phyloP scores from a whole-genome alignment of 2,888 invertebrate genomes.

The Stenodema calcarata region DNA sequence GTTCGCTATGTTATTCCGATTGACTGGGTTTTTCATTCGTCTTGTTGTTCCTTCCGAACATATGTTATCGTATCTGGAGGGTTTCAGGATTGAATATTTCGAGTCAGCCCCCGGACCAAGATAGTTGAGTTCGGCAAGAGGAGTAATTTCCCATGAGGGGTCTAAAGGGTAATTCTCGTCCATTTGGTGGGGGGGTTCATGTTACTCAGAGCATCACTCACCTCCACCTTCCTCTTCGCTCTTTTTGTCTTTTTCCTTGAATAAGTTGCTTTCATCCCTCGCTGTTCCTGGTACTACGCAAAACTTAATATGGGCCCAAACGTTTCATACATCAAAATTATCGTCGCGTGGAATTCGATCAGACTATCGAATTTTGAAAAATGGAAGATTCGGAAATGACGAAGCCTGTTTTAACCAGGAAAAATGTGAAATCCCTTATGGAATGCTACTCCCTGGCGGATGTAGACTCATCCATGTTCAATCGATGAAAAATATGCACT shows the following conservation, averaged over 20 bases:
- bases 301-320: no score
- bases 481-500: no score
- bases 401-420: no score
- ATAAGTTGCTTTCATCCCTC: background rate
- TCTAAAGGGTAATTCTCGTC: constrained; percentile 26
- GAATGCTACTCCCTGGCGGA: no score
- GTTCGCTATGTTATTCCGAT: background rate
- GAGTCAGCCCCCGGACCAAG: background rate
- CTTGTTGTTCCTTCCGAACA: background rate
- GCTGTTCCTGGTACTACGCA: no score
- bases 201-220: background rate
- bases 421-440: no score
- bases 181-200: constrained; percentile 1
- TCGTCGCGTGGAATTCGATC: no score
- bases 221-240: background rate
- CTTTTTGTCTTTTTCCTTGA: background rate
- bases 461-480: no score
- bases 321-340: no score
- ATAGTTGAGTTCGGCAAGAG: constrained; percentile 5
- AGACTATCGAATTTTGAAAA: no score
- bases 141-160: constrained; percentile 30
- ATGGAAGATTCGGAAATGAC: no score
- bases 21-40: background rate
- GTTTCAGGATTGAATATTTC: background rate
- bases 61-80: background rate